Percentiles rank a stretch among this genome's conserved stretches.
Conservation (phyloP, 1,140 invertebrate genomes). For the Sinella curviseta region DNA sequence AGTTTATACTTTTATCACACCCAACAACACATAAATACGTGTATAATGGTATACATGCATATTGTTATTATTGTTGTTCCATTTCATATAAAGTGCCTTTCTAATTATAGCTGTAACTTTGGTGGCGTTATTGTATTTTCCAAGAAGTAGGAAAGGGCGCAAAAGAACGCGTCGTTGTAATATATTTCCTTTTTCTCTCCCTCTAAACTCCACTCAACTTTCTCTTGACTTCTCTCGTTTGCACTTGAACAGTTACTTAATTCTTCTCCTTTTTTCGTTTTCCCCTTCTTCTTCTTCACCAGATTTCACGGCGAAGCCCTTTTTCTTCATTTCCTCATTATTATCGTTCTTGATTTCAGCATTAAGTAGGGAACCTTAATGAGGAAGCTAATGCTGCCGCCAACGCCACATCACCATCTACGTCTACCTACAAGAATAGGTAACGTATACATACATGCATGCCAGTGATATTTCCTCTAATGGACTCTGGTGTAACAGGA, state of each 20-base stretch:
- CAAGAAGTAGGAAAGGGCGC: not conserved
- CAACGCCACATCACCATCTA: too few relatives aligned
- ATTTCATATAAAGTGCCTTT: too few relatives aligned
- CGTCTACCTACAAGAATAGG: too few relatives aligned
- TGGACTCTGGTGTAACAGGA: slow-evolving; percentile 3
- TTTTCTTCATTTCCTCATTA: slow-evolving; percentile 27
- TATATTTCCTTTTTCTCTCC: not conserved
- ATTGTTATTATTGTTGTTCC: too few relatives aligned
- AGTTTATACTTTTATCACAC: too few relatives aligned
- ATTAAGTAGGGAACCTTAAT: slow-evolving; percentile 19
- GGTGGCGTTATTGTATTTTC: too few relatives aligned
- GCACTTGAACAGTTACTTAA: slow-evolving; percentile 27
- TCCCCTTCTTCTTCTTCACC: not conserved
- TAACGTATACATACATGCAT: too few relatives aligned
- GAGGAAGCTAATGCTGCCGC: slow-evolving; percentile 3
- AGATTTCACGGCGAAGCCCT: not conserved
- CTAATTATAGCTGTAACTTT: too few relatives aligned
- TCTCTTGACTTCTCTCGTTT: not conserved
- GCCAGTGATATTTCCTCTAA: slow-evolving; percentile 1
- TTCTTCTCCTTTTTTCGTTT: slow-evolving; percentile 7
- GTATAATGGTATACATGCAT: too few relatives aligned
- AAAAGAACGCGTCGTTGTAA: not conserved
- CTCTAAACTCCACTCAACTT: not conserved
- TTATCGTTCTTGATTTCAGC: slow-evolving; percentile 23
- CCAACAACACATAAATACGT: too few relatives aligned